A percentile compares a stretch with the other conserved stretches of the same genome.
Evolutionary conservation across 1,140 invertebrate genomes (phyloP).

Genomic region (Cydia fagiglandana): DNA sequence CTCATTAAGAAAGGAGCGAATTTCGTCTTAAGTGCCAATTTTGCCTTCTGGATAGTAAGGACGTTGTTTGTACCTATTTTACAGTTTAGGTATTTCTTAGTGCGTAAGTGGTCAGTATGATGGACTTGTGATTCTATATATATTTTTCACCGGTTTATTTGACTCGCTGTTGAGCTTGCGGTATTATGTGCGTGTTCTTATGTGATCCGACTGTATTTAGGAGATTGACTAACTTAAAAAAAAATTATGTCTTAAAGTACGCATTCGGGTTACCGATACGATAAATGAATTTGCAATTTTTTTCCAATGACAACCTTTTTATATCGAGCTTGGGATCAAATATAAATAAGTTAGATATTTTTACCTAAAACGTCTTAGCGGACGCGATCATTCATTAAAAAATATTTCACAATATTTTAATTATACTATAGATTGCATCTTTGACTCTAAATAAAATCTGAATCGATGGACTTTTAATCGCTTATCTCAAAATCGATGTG

Average conservation of each 20-base stretch:
- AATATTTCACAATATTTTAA: neutral
- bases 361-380: slow-evolving; percentile 21
- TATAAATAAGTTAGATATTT: slow-evolving; percentile 65
- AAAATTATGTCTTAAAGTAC: neutral
- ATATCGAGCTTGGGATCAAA: slow-evolving; percentile 76
- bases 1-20: slow-evolving; percentile 64
- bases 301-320: slow-evolving; percentile 45
- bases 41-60: slow-evolving; percentile 79
- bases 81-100: slow-evolving; percentile 76
- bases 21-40: slow-evolving; percentile 79
- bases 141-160: slow-evolving; percentile 38
- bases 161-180: slow-evolving; percentile 49
- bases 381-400: slow-evolving; percentile 1
- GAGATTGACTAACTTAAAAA: slow-evolving; percentile 18
- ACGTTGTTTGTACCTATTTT: slow-evolving; percentile 77
- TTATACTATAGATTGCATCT: slow-evolving; percentile 10
- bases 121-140: slow-evolving; percentile 53
- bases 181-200: slow-evolving; percentile 38
- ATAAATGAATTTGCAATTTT: neutral
- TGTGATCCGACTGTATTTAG: slow-evolving; percentile 19
- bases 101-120: slow-evolving; percentile 72
- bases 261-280: slow-evolving; percentile 15
- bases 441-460: slow-evolving; percentile 1
- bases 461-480: slow-evolving; percentile 54
- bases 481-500: slow-evolving; percentile 67